Evolutionary conservation across 1,140 invertebrate species (phyloP), one percentile per base, ranked within the genome.

Genomic region (Brachionus manjavacas): DNA sequence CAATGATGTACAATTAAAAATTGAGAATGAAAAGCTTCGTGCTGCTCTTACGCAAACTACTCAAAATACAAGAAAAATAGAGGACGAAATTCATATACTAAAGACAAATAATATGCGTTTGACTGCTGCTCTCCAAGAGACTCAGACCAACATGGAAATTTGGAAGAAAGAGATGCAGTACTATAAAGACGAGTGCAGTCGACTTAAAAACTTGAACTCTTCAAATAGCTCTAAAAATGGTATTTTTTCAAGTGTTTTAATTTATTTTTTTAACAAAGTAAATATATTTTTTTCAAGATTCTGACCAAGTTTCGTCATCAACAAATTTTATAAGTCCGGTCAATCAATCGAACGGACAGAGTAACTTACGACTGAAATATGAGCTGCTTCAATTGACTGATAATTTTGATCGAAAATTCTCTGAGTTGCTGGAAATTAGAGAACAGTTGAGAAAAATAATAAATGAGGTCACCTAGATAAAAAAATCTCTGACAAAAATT

Each of bases 51-150:
- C 86, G 78, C 88, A 97, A 95, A 90, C 97, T 95, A 78, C 94
- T 95, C 52, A 60, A 28, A 97, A 97, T 91, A 95, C 95, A 2
- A 98, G 98, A 90, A 98, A 98, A 89, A 98, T 96, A 96, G 96
- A 98, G 92, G 93, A 98, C 70, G 96, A 99, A 91, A 90, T 99
- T 85, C 94, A 95, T 84, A 97, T 96, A 7, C 91, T 98, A 85
- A 98, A 98, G 90, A 97, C 94, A 87, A 98, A 97, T 89, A 99
- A 98, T 90, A 92, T 94, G 14, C 92, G 96, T 87, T 91, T 99
- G 86, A 98, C 96, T 8, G 95, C 94, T 87, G 96, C 96, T 9
- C 91, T 99, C 72, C 96, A 98, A 90, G 96, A 99, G 90, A 96
- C 95, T 85, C 98, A 95, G 31, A 94, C 95, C 52, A 98, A 98